Conservation (phyloP, 2,113 vertebrate species). For the Tachysurus vachellii region DNA sequence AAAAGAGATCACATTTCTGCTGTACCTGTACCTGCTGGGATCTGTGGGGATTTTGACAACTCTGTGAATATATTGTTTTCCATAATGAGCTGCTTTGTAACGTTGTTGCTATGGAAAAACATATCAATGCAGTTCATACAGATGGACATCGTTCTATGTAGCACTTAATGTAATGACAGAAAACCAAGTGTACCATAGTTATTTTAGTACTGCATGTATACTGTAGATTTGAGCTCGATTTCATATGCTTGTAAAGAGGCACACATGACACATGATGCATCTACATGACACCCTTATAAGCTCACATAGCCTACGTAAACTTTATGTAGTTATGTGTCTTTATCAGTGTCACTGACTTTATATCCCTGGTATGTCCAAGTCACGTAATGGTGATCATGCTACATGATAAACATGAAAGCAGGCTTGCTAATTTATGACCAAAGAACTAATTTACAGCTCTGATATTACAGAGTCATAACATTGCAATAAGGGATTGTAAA, state of each 20-base stretch:
- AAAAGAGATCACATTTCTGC: slow-evolving; percentile 54
- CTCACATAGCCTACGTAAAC: not conserved
- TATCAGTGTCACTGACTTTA: too few species aligned
- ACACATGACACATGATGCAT: too few species aligned
- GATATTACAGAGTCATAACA: not conserved
- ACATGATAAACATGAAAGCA: not conserved
- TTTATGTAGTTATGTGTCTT: too few species aligned
- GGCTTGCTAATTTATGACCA: not conserved
- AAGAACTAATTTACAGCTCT: not conserved
- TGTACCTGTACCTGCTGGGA: slow-evolving; percentile 64
- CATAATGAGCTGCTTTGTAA: slow-evolving; percentile 9
- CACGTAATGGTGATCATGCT: not conserved
- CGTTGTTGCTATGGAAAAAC: slow-evolving; percentile 37
- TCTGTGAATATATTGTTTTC: slow-evolving; percentile 47
- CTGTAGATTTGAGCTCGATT: slow-evolving; percentile 48
- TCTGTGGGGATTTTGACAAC: slow-evolving; percentile 68
- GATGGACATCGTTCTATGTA: slow-evolving; percentile 58
- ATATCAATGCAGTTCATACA: slow-evolving; percentile 42
- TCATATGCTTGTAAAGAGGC: not conserved
- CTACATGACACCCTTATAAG: not conserved
- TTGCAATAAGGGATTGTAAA: not conserved
- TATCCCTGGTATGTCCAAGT: not conserved
- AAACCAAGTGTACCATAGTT: slow-evolving; percentile 44
- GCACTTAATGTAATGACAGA: slow-evolving; percentile 62
- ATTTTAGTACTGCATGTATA: slow-evolving; percentile 61